Percentiles rank a stretch among this genome's conserved stretches.
Evolutionary conservation across 2,113 vertebrate genomes (phyloP).

Genomic region (Garra rufa): DNA sequence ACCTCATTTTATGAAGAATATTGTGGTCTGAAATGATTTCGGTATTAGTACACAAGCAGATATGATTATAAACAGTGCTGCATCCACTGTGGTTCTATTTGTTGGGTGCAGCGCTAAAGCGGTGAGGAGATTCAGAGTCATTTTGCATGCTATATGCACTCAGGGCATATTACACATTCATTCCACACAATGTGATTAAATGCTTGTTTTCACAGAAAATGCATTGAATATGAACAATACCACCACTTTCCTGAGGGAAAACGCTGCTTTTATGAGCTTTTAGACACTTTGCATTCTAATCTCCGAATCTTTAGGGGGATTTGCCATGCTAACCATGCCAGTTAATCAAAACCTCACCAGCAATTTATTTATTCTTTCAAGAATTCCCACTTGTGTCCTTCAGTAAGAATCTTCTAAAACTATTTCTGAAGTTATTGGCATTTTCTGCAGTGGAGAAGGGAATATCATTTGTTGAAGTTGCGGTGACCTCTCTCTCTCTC

Average conservation of each 20-base stretch:
- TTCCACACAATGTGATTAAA: constrained; percentile 56
- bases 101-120: not conserved
- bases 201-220: constrained; percentile 59
- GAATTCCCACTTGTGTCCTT: constrained; percentile 33
- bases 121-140: not conserved
- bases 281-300: constrained; percentile 50
- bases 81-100: not conserved
- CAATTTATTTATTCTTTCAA: constrained; percentile 27
- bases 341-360: constrained; percentile 47
- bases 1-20: constrained; percentile 60
- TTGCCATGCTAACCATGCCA: constrained; percentile 32
- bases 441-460: constrained; percentile 43
- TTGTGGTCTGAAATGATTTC: not conserved
- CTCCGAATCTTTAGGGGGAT: constrained; percentile 52
- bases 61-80: constrained; percentile 4
- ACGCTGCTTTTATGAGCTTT: constrained; percentile 45
- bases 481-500: constrained; percentile 50
- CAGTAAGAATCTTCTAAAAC: constrained; percentile 50
- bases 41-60: not conserved
- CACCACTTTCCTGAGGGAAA: constrained; percentile 48
- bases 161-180: constrained; percentile 47
- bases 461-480: constrained; percentile 52
- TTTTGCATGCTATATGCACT: constrained; percentile 35
- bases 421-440: constrained; percentile 49
- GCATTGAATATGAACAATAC: constrained; percentile 52